Percentiles rank a stretch among this genome's conserved stretches.
These are phyloP conservation scores for Apis mellifera DNA, from an alignment of 1,140 invertebrate species.

Conservation along the genomic window Amel_HAv3.1 CM009944.2:649501-650000, in stretches of 20 bases:
- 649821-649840: neutral
- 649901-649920: neutral
- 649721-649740: neutral
- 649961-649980: neutral
- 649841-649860: neutral
- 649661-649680: neutral
- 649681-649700: neutral
- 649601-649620: too few relatives aligned
- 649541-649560: too few relatives aligned
- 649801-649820: neutral
- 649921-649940: neutral
- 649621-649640: too few relatives aligned
- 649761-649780: neutral
- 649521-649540: neutral
- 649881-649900: too few relatives aligned
- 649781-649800: neutral
- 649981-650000: neutral
- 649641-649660: neutral
- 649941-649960: neutral
- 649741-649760: neutral
- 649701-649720: neutral
- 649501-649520: neutral
- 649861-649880: neutral
- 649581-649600: too few relatives aligned
- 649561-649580: too few relatives aligned